Base-by-base conservation (phyloP, 2,113 vertebrate genomes). In the Embiotoca jacksoni region DNA sequence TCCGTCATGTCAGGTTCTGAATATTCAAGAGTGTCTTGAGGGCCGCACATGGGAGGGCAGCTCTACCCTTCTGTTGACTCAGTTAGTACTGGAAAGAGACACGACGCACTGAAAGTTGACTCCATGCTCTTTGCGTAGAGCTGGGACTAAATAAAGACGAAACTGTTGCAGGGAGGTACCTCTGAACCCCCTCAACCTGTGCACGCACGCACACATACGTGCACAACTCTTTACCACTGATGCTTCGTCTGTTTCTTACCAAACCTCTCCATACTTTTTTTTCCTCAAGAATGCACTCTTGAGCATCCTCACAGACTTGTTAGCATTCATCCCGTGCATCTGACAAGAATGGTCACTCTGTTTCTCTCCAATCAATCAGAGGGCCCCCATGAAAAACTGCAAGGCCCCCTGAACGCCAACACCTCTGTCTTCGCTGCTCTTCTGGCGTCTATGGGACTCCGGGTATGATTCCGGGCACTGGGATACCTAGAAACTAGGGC, bases 81-180 rank as follows among this genome's bases (percentile, higher is more conserved):
- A 69, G 81, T 72, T 7, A 46, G 52, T 9, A 49, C 65, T 83
- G 79, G 58, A 88, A 87, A 78, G 80, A 83, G 65, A 83, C 61
- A 65, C 88, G 92, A 88, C 75, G 52, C 81, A 80, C 83, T 80
- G 91, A 79, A 88, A 93, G 78, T 30, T 3, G 87, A 93, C 47
- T 37, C 87, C 63, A 54, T 1, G 62, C 54, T 81, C 72, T 72
- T 52, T 54, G 72, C 9, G 56, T 46, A n/a, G 54, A 70, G 64
- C 63, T 31, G 47, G 14, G 39, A 78, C 90, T 92, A 93, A 80
- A 92, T 92, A 89, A 93, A 92, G 90, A 84, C 16, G 14, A 71
- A 76, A 69, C 71, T 88, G 65, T 82, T 67, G 52, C 59, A 56
- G 3, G 7, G 54, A 68, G 37, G 75, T 47, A 63, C 64, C 55